These are phyloP conservation scores for Halictus quadricinctus DNA, from an alignment of 2,888 invertebrate species.

Conservation along the genomic window DNA sequence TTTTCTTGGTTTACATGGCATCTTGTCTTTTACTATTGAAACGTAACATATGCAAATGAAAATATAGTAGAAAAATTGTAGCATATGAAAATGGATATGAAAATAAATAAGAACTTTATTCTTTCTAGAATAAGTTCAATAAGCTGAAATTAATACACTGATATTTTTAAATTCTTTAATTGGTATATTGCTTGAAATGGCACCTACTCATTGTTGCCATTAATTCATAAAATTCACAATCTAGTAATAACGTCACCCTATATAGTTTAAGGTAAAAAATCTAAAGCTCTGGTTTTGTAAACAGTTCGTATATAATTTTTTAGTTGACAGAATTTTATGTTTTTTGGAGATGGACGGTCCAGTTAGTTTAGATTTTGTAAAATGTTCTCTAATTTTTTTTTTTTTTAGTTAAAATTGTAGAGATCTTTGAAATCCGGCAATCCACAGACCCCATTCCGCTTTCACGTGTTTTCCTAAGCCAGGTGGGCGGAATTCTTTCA, in stretches of 20 bases:
- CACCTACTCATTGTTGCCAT: neutral
- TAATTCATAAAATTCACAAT: neutral
- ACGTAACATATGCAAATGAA: too few relatives aligned
- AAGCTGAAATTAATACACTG: neutral
- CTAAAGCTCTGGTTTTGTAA: neutral
- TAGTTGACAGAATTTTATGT: neutral
- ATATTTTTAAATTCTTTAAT: neutral
- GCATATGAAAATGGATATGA: too few relatives aligned
- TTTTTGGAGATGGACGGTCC: too few relatives aligned
- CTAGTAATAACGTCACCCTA: too few relatives aligned
- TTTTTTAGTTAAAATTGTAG: neutral
- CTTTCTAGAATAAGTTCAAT: neutral
- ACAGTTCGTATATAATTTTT: neutral
- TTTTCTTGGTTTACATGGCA: neutral
- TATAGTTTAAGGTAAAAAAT: neutral
- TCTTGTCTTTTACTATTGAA: neutral
- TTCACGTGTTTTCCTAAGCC: neutral
- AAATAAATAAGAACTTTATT: too few relatives aligned
- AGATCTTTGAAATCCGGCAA: neutral
- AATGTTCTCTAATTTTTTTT: neutral
- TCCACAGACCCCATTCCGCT: neutral
- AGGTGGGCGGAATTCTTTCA: conserved; percentile 31
- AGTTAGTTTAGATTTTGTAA: neutral
- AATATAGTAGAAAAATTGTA: too few relatives aligned
- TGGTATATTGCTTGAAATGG: neutral